These are phyloP conservation scores for Rhabdornis inornatus DNA, from an alignment of 2,113 vertebrate genomes.

Conservation along the genomic window DNA sequence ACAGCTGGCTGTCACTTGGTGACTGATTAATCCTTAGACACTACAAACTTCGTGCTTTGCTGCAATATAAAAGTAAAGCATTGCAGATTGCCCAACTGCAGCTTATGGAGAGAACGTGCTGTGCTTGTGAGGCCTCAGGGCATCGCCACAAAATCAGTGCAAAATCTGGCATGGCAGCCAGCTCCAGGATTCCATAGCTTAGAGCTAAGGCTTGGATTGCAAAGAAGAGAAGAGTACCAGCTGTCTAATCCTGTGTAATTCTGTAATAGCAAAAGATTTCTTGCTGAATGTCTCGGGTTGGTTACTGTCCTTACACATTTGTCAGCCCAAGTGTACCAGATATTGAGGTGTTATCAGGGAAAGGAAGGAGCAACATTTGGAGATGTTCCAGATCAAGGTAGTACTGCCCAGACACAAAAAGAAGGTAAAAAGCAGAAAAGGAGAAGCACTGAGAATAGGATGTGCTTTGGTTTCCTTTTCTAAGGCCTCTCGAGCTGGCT, in stretches of 20 bases:
- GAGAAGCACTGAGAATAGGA: neutral
- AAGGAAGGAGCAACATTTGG: neutral
- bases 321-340: neutral
- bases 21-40: slow-evolving; percentile 8
- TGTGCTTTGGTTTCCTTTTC: neutral
- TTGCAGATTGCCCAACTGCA: slow-evolving; percentile 17
- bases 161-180: slow-evolving; percentile 27
- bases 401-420: neutral
- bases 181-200: neutral
- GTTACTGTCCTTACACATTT: neutral
- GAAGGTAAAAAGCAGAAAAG: neutral
- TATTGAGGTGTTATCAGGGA: neutral
- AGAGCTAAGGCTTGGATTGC: neutral
- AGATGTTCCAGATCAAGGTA: neutral
- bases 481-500: neutral
- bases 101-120: neutral
- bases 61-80: neutral
- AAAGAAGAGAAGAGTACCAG: neutral
- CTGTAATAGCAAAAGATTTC: neutral
- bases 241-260: neutral
- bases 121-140: slow-evolving; percentile 23
- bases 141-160: slow-evolving; percentile 2
- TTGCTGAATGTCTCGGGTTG: neutral
- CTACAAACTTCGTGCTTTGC: neutral
- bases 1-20: slow-evolving; percentile 16